Evolutionary conservation across 2,888 invertebrate genomes (phyloP).

Genomic region (Calameuta pallipes): DNA sequence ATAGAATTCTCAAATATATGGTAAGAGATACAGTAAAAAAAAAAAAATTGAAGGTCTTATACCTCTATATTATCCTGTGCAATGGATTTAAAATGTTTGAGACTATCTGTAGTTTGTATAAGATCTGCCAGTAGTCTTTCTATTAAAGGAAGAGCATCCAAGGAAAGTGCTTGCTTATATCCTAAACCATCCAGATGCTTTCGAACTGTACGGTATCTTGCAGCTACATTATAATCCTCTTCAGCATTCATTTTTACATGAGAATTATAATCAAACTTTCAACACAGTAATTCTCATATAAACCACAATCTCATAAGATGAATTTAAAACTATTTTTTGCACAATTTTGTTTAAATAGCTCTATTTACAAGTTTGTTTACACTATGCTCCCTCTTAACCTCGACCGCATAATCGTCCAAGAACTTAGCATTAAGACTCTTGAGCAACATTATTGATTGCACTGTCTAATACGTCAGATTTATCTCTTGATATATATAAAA

Average conservation of each 20-base stretch:
- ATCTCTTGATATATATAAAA: not conserved
- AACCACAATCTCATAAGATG: not conserved
- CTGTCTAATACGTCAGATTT: not conserved
- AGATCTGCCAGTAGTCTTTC: constrained; percentile 85
- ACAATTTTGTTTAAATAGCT: not conserved
- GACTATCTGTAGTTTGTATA: constrained; percentile 86
- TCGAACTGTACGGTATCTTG: constrained; percentile 69
- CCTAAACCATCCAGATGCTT: constrained; percentile 85
- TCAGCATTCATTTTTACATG: constrained; percentile 5
- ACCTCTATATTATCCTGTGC: constrained; percentile 78
- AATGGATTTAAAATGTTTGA: constrained; percentile 85
- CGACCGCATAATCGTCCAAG: not conserved
- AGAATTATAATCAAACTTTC: not conserved
- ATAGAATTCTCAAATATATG: constrained; percentile 4
- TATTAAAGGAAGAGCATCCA: constrained; percentile 83
- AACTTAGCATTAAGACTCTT: not conserved
- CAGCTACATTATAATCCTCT: constrained; percentile 52
- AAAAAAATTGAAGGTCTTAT: constrained; percentile 26
- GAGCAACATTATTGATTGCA: not conserved
- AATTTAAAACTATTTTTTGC: not conserved
- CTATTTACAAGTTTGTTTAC: not conserved
- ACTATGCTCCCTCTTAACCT: not conserved
- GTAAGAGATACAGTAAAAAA: constrained; percentile 16
- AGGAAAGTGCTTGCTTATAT: constrained; percentile 79
- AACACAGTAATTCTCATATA: not conserved